Evolutionary conservation across 1,140 invertebrate species (phyloP).

Genomic region (Mamestra configurata): DNA sequence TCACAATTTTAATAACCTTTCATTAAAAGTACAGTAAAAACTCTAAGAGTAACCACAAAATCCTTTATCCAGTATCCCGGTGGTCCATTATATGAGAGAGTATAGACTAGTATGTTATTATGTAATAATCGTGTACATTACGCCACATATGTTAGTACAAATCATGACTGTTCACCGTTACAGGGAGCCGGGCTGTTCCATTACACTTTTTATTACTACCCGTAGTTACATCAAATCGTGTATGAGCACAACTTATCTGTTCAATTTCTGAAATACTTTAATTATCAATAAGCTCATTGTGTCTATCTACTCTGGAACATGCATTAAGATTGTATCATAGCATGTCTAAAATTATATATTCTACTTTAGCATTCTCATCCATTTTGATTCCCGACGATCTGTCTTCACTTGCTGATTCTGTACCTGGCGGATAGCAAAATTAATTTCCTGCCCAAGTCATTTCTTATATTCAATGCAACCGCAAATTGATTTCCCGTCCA

Average conservation of each 20-base stretch:
- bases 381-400: too few species aligned
- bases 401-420: not conserved
- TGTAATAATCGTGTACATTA: conserved; percentile 36
- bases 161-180: conserved; percentile 31
- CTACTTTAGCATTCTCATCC: too few species aligned
- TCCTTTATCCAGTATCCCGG: conserved; percentile 12
- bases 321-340: too few species aligned
- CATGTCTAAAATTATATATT: too few species aligned
- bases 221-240: conserved; percentile 21
- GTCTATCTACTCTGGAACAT: too few species aligned
- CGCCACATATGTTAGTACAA: conserved; percentile 35
- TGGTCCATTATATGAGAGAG: conserved; percentile 25
- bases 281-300: not conserved
- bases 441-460: not conserved
- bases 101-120: conserved; percentile 28
- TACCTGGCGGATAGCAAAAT: not conserved
- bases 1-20: not conserved
- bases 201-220: conserved; percentile 29
- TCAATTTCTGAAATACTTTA: not conserved
- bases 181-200: conserved; percentile 18
- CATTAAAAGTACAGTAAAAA: not conserved
- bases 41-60: not conserved
- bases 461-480: conserved; percentile 11
- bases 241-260: not conserved
- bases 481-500: conserved; percentile 5